These are phyloP conservation scores for Grus americana DNA, from an alignment of 2,113 vertebrate species.

Conservation along the genomic window DNA sequence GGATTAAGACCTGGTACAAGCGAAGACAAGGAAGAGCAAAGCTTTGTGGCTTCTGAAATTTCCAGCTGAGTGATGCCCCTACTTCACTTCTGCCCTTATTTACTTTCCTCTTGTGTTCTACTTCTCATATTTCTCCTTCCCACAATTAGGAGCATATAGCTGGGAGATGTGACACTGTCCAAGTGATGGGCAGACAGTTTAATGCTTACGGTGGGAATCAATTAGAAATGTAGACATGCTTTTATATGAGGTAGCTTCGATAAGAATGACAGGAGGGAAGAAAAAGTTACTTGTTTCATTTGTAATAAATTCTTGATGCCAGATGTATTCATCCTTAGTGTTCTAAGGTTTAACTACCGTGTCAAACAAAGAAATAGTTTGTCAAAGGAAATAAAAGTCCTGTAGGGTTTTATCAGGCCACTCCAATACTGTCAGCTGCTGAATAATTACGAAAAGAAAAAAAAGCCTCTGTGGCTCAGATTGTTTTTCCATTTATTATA, in stretches of 20 bases:
- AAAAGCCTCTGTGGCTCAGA: not conserved
- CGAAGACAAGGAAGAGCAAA: not conserved
- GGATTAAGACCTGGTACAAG: not conserved
- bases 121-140: not conserved
- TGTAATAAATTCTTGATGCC: not conserved
- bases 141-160: not conserved
- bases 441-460: not conserved
- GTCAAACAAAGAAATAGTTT: conserved; percentile 12
- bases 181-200: not conserved
- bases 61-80: not conserved
- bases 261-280: not conserved
- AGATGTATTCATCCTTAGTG: not conserved
- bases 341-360: not conserved
- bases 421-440: not conserved
- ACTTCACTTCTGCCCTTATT: not conserved
- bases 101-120: not conserved
- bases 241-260: not conserved
- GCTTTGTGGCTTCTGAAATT: not conserved
- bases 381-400: not conserved
- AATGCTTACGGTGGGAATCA: not conserved
- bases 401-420: not conserved
- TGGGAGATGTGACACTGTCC: not conserved
- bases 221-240: not conserved
- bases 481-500: not conserved
- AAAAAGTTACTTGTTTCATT: not conserved